Percentiles rank a stretch among this genome's conserved stretches.
Conservation (phyloP, 1,140 invertebrate genomes). For the Phymastichus coffea region DNA sequence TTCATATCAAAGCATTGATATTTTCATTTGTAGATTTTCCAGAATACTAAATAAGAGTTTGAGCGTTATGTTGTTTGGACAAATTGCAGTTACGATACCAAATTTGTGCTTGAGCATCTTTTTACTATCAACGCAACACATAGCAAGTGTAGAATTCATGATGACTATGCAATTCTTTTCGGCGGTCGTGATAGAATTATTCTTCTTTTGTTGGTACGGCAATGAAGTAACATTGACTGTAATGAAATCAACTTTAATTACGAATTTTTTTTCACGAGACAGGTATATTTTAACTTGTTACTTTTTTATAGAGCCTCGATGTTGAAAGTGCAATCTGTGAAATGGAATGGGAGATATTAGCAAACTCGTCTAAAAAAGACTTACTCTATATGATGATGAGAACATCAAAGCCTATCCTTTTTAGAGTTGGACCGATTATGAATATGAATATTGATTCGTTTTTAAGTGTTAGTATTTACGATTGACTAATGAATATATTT, state of each 20-base stretch:
- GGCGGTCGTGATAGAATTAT: slow-evolving; percentile 27
- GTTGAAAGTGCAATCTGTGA: not conserved
- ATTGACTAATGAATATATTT: not conserved
- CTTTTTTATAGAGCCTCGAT: not conserved
- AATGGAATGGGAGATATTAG: not conserved
- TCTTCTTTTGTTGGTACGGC: slow-evolving; percentile 29
- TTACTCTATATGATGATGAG: not conserved
- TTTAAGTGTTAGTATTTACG: not conserved
- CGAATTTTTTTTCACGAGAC: not conserved
- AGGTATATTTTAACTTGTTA: not conserved
- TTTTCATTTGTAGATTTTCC: slow-evolving; percentile 1
- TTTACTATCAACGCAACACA: slow-evolving; percentile 2
- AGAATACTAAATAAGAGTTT: slow-evolving; percentile 15
- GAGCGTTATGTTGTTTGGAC: slow-evolving; percentile 21
- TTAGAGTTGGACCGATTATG: not conserved
- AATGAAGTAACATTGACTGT: slow-evolving; percentile 23
- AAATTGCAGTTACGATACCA: slow-evolving; percentile 17
- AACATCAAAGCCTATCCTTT: not conserved
- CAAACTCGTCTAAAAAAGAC: not conserved
- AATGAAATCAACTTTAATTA: not conserved
- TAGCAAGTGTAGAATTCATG: slow-evolving; percentile 13
- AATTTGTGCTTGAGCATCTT: slow-evolving; percentile 27
- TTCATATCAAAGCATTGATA: not conserved
- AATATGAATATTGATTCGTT: not conserved
- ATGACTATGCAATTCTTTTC: slow-evolving; percentile 24